Evolutionary conservation across 2,888 invertebrate species (phyloP).

Genomic region (Eilema griseolum): DNA sequence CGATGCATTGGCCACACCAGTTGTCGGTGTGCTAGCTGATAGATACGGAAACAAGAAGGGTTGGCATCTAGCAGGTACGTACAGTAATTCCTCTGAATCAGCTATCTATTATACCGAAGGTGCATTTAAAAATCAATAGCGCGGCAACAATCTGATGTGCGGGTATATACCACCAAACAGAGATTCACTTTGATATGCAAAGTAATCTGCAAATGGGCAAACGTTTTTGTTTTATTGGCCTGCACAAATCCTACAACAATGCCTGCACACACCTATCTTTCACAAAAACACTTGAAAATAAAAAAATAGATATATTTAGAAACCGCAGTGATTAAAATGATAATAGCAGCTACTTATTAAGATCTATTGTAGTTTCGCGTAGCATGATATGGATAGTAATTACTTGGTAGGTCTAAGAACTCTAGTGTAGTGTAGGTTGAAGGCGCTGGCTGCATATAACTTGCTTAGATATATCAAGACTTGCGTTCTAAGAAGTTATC

Average conservation of each 20-base stretch:
- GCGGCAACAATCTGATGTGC: too few species aligned
- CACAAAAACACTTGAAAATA: not conserved
- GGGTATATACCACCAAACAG: too few species aligned
- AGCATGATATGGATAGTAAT: not conserved
- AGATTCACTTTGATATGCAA: too few species aligned
- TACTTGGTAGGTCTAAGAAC: not conserved
- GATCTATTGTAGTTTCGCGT: too few species aligned
- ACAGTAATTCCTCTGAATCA: not conserved
- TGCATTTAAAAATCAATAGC: not conserved
- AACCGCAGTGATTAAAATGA: not conserved
- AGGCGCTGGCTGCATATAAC: not conserved
- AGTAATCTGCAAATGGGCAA: too few species aligned
- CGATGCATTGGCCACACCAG: conserved; percentile 95
- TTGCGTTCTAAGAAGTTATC: too few species aligned
- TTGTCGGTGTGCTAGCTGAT: conserved; percentile 94
- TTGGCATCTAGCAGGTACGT: conserved; percentile 94
- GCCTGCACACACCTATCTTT: not conserved
- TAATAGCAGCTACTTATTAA: not conserved
- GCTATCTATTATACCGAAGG: not conserved
- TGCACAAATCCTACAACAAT: not conserved
- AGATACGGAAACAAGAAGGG: conserved; percentile 91
- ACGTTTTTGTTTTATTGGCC: not conserved
- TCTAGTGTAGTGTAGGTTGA: not conserved
- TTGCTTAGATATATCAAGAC: too few species aligned
- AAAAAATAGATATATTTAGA: not conserved